A percentile compares a stretch with the other conserved stretches of the same genome.
These are phyloP conservation scores for Hesperophylax magnus DNA, from an alignment of 1,140 invertebrate genomes.

Conservation along the genomic window DNA sequence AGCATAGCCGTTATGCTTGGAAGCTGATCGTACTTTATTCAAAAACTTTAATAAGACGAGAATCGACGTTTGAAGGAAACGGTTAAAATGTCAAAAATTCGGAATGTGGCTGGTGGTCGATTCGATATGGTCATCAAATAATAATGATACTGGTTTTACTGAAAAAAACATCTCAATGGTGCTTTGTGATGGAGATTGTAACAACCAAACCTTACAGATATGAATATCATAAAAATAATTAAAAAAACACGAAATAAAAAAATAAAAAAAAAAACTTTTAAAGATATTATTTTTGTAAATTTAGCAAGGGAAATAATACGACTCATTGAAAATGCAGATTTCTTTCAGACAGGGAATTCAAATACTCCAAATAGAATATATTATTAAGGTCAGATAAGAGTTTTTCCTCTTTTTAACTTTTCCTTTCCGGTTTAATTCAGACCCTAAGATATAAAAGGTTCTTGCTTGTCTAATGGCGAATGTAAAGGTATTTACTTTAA, in stretches of 20 bases:
- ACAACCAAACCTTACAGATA: not conserved
- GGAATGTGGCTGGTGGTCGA: no score
- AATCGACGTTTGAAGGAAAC: no score
- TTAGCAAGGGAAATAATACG: not conserved
- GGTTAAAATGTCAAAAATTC: no score
- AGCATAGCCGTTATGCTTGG: no score
- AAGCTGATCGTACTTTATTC: no score
- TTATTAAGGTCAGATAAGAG: not conserved
- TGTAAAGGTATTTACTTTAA: not conserved
- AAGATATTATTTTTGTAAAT: not conserved
- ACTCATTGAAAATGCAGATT: constrained; percentile 9
- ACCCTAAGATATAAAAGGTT: not conserved
- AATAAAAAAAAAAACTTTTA: not conserved
- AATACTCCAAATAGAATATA: constrained; percentile 5
- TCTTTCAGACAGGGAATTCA: not conserved
- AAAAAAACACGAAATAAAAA: constrained; percentile 5
- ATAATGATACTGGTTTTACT: no score
- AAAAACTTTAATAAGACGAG: no score
- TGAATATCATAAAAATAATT: not conserved
- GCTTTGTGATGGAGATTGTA: not conserved
- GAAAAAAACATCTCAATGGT: no score
- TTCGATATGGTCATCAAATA: no score
- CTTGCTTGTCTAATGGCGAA: not conserved
- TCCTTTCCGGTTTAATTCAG: not conserved
- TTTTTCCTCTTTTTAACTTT: not conserved